Evolutionary conservation across 2,113 vertebrate genomes (phyloP), one percentile per base, ranked within the genome.

Genomic region (Synodontis membranacea): DNA sequence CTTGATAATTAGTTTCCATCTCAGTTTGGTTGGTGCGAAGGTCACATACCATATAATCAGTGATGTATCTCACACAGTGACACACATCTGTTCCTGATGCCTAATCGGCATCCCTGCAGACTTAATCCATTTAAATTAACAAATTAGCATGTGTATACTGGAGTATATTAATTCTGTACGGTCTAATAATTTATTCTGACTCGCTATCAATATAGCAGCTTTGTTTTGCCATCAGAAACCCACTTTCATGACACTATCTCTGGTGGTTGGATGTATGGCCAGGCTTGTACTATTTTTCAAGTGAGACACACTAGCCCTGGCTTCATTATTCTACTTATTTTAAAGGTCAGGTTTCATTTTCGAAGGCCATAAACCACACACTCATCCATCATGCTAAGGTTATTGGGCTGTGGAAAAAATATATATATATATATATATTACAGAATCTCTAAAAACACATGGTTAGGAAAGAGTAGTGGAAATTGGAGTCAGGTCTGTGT

Each of bases 271-370:
- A 66, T 48, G 72, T 64, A 64, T 17, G 74, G n/a, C 42, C n/a
- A 15, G 58, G 6, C 60, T 58, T 19, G 58, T 34, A 31, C 34
- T 68, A 86, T 86, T 80, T 66, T 75, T 81, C 70, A 19, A 10
- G 17, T 54, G 37, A 23, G 42, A 50, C 52, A 64, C 74, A 72
- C 34, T 52, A 76, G 54, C 4, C 46, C 75, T 15, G 50, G 50
- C 84, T 78, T 86, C 84, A 86, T 88, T 83, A 44, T 86, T 82
- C 82, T 56, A 74, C 60, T 79, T 72, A 86, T 80, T 88, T 78
- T 88, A 83, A 88, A 88, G 87, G 87, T 88, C 87, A 83, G 78
- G 72, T 88, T 86, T 88, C 83, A 86, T 83, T 80, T 86, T 80
- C 62, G 39, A 37, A 46, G 68, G 46, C 79, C 70, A 46, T 82